Base-by-base conservation (phyloP, 2,113 vertebrate genomes). In the Nestor notabilis region DNA sequence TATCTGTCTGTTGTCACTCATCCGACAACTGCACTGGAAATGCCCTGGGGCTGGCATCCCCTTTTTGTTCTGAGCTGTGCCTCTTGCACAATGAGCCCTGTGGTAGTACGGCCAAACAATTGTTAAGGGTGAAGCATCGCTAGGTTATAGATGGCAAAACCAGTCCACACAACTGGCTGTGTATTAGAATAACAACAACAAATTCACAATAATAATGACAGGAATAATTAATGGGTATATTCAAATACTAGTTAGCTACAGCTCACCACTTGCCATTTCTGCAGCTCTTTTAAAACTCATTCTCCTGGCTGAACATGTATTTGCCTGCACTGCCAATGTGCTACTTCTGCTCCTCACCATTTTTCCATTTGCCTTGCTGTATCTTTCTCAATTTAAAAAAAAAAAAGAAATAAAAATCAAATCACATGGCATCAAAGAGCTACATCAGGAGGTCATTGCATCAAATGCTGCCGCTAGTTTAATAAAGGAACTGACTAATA, bases 401-500 rank as follows among this genome's bases (percentile, higher is more conserved):
- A 13, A 85, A 61, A 20, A 83, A 94, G 84, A 83, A 95, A 96
- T 80, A 97, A 93, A 95, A 96, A 92, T 91, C 92, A 91, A 97
- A 94, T 91, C 80, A 35, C 81, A 70, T 69, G 86, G 80, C 88
- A 96, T 96, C 71, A 93, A 96, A 95, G 85, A 91, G 68, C 83
- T 96, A 49, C 95, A 96, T 93, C 89, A 87, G 88, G 93, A 95
- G 92, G 96, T 95, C 95, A 83, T 96, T 92, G 88, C 92, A 93
- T 96, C 93, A 95, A 97, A 95, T 95, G 86, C 77, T 90, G 75
- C 94, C 83, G 94, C 95, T 97, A 95, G 87, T 93, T 96, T 94
- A 93, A 95, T 94, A 95, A 95, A 97, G 96, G 94, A 95, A 96
- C 95, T 96, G 91, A 96, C 93, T 96, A 96, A 97, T 95, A 77